Evolutionary conservation across 2,888 invertebrate species (phyloP).

Genomic region (Heliconius sara): DNA sequence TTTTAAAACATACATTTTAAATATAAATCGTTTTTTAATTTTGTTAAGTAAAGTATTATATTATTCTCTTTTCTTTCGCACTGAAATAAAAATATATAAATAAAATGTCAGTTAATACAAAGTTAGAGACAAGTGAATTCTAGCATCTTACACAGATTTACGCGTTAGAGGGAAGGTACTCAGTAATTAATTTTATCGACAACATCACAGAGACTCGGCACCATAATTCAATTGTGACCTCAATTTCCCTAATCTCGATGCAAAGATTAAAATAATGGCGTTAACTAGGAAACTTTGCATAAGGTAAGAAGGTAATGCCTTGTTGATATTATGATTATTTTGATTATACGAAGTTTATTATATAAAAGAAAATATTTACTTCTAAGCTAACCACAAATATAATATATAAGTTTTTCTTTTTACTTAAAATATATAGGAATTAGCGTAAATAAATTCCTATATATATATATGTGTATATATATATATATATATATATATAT

Average conservation of each 20-base stretch:
- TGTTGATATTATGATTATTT: not conserved
- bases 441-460: no score
- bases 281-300: conserved; percentile 11
- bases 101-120: no score
- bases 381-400: not conserved
- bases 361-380: not conserved
- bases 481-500: no score
- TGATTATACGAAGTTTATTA: not conserved
- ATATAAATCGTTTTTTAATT: no score
- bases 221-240: conserved; percentile 23
- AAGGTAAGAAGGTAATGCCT: not conserved
- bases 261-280: conserved; percentile 14
- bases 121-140: not conserved
- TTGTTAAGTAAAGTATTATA: not conserved
- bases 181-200: conserved; percentile 28
- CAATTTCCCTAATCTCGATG: conserved; percentile 20
- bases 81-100: no score
- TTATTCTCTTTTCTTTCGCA: not conserved
- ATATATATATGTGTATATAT: no score
- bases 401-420: not conserved
- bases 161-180: conserved; percentile 12
- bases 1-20: no score
- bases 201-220: conserved; percentile 27
- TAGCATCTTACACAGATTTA: conserved; percentile 11
- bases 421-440: not conserved